Conservation (phyloP, 2,797 vertebrate genomes). For the Poeciliopsis presidionis region DNA sequence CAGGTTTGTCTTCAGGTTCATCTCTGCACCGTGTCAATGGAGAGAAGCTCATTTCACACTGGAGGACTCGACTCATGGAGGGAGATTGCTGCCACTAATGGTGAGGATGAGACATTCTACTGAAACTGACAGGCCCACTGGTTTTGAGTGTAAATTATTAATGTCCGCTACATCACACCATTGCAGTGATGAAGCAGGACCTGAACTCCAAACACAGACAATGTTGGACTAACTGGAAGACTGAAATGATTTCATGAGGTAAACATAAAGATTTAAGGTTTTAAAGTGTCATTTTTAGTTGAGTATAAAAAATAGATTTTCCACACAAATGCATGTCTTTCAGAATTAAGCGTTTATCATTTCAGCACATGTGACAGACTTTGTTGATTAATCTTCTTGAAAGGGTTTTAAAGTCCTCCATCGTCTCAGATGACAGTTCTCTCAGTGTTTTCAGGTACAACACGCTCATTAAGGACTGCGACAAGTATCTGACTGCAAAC, state of each 20-base stretch:
- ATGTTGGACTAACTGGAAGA: not conserved
- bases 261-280: not conserved
- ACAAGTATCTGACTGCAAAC: not conserved
- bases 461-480: not conserved
- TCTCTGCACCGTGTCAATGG: not conserved
- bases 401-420: not conserved
- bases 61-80: not conserved
- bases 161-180: not conserved
- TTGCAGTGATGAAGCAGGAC: not conserved
- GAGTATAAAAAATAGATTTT: not conserved
- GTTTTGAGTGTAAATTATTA: constrained; percentile 6
- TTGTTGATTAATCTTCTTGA: not conserved
- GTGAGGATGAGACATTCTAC: constrained; percentile 1
- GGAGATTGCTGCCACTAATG: not conserved
- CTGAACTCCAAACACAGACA: not conserved
- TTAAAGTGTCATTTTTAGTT: not conserved
- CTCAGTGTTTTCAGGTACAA: not conserved
- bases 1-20: not conserved
- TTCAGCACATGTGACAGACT: not conserved
- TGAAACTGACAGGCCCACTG: not conserved
- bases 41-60: not conserved
- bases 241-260: not conserved
- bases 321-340: not conserved
- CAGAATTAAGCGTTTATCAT: not conserved
- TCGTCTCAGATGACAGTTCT: not conserved